Evolutionary conservation across 2,113 vertebrate genomes (phyloP), one percentile per base, ranked within the genome.

Genomic region (Xiphophorus maculatus): DNA sequence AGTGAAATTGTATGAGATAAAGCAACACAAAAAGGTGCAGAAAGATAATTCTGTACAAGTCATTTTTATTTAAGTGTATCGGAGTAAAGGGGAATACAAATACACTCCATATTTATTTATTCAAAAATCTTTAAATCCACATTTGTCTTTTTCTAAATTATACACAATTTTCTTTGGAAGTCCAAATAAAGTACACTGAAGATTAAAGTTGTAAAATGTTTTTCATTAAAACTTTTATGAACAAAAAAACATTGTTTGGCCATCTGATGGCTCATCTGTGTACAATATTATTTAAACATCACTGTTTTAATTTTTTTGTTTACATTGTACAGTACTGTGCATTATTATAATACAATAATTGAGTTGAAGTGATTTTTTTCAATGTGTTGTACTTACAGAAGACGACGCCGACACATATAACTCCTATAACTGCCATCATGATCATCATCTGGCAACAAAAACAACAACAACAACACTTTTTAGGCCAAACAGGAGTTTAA

Each of bases 401-500:
- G 22, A 97, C 93, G 88, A 97, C 95, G 63, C 96, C 93, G 64
- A 97, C 88, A 88, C 96, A 82, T 75, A 98, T 80, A 30, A 97
- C 30, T n/a, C 96, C 91, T 40, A 97, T 90, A 0, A 94, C 66
- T 3, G 95, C 95, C 90, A 97, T 94, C 33, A 98, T 97, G 66
- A 95, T 96, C 97, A 97, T 97, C 97, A 98, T 98, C 97, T 98
- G 94, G 3, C 76, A 35, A 61, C 54, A 22, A 73, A 33, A 64
- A 64, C 28, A 17, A 64, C 3, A 17, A 64, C 3, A 81, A 71
- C 14, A 22, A 10, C 9, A n/a, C 40, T 7, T 48, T 48, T 48
- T 6, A 48, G 17, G 44, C 1, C 44, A 19, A 48, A 6, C 5
- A 6, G 44, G 4, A 19, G 0, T 15, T 48, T 6, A 5, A 4